Percentiles rank a stretch among this genome's conserved stretches.
Evolutionary conservation across 2,113 vertebrate species (phyloP).

Genomic region (Sprattus sprattus): DNA sequence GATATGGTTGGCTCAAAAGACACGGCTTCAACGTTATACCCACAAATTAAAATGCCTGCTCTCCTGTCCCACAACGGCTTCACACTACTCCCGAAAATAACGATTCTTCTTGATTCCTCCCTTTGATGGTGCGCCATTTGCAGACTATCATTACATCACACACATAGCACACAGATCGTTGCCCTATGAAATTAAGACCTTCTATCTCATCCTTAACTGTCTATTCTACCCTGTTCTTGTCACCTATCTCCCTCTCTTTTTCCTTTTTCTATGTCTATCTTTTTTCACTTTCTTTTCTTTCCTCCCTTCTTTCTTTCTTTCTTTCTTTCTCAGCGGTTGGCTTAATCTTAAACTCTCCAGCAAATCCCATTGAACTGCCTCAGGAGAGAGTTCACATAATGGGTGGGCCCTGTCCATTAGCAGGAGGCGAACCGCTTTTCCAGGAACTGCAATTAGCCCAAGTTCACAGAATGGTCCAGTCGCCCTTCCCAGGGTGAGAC

Average conservation of each 20-base stretch:
- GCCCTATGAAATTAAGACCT: no score
- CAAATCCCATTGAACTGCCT: neutral
- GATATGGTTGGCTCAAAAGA: no score
- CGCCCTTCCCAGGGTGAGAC: neutral
- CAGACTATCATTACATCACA: no score
- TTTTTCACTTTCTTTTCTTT: neutral
- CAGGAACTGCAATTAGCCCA: constrained; percentile 8
- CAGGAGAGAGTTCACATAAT: constrained; percentile 31
- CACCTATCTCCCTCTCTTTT: neutral
- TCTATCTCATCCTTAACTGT: no score
- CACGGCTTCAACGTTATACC: no score
- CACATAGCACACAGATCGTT: no score
- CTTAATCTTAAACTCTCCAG: neutral
- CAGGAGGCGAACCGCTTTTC: neutral
- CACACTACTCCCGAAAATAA: no score
- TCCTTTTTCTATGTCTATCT: neutral
- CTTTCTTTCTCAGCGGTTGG: neutral
- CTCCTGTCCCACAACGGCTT: no score
- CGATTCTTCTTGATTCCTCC: no score
- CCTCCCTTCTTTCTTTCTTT: neutral
- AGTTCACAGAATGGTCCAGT: neutral
- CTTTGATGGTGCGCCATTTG: no score
- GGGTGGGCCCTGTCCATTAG: constrained; percentile 33
- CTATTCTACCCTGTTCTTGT: neutral
- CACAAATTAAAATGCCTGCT: no score